Conservation (phyloP, 2,113 vertebrate species). For the Chionomys nivalis region DNA sequence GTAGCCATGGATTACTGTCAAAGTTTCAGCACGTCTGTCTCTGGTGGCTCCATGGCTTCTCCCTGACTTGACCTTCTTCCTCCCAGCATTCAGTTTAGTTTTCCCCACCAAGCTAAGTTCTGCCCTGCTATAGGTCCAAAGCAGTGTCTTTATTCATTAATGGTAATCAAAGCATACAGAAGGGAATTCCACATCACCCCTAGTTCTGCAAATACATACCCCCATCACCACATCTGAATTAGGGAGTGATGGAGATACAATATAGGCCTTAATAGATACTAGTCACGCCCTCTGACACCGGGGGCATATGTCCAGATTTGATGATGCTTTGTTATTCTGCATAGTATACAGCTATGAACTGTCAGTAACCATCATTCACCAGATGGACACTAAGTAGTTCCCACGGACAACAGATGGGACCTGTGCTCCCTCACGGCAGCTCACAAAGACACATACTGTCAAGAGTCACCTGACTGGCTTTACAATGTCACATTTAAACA, state of each 20-base stretch:
- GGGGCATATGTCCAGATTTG: not conserved
- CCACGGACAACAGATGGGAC: not conserved
- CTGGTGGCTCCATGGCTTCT: too few relatives aligned
- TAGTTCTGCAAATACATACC: not conserved
- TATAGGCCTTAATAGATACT: too few relatives aligned
- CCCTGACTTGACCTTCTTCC: too few relatives aligned
- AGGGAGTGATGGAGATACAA: not conserved
- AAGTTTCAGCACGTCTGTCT: too few relatives aligned
- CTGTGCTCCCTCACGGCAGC: not conserved
- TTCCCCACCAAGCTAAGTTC: too few relatives aligned
- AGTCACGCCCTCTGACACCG: not conserved
- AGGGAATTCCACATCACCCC: too few relatives aligned
- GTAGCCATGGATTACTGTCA: too few relatives aligned
- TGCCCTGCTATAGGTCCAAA: too few relatives aligned
- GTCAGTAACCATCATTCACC: not conserved
- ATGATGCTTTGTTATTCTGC: not conserved
- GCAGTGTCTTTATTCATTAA: too few relatives aligned
- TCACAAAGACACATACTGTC: not conserved
- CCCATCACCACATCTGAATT: not conserved
- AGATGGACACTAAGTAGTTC: not conserved
- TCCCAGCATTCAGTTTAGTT: too few relatives aligned
- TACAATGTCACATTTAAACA: not conserved
- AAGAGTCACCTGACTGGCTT: not conserved
- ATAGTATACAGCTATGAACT: not conserved
- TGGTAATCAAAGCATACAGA: too few relatives aligned